These are phyloP conservation scores for Bradypodion pumilum DNA, from an alignment of 2,797 vertebrate genomes.

Conservation along the genomic window DNA sequence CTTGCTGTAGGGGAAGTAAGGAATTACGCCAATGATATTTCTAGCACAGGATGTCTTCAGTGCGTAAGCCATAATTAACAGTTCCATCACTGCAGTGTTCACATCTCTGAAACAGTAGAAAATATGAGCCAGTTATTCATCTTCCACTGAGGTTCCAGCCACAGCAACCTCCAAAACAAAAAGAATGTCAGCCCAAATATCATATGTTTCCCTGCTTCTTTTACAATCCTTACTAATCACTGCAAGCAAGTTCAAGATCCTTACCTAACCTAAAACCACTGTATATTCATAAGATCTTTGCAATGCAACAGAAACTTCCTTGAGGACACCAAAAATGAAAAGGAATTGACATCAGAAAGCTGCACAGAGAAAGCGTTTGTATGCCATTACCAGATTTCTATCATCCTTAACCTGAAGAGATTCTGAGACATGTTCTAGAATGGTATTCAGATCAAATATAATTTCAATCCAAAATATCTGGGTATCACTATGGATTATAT, in stretches of 20 bases:
- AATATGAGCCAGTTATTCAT: slow-evolving; percentile 27
- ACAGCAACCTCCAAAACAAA: background rate
- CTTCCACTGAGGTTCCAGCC: background rate
- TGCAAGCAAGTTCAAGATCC: background rate
- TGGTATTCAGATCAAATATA: no score
- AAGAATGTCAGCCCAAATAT: background rate
- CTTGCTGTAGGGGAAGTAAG: slow-evolving; percentile 99
- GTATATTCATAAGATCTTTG: background rate
- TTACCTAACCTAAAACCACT: background rate
- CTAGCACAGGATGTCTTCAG: slow-evolving; percentile 96
- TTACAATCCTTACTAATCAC: background rate
- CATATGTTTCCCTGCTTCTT: background rate
- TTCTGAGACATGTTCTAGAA: no score
- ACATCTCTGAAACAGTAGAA: slow-evolving; percentile 85
- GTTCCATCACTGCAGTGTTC: slow-evolving; percentile 97
- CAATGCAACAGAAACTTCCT: background rate
- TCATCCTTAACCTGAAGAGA: background rate
- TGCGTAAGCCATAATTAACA: slow-evolving; percentile 96
- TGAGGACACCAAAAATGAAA: background rate
- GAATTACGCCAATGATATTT: slow-evolving; percentile 98
- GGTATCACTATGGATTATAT: no score
- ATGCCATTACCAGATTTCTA: background rate
- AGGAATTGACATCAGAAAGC: background rate
- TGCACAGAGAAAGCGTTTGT: background rate
- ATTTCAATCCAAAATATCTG: no score